Evolutionary conservation across 2,888 invertebrate genomes (phyloP).

Genomic region (Drosophila macrospina): DNA sequence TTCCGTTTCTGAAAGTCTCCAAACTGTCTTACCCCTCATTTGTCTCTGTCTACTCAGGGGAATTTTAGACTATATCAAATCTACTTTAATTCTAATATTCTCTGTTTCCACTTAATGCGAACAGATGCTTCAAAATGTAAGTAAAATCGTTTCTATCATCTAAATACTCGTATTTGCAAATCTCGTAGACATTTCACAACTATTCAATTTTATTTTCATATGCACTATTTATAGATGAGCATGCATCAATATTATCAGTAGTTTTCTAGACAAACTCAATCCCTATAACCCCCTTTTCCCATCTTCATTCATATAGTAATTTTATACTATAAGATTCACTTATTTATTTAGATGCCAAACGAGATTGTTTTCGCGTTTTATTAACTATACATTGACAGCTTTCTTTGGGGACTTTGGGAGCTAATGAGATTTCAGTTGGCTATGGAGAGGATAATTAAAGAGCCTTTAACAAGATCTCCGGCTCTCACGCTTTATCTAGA

Average conservation of each 20-base stretch:
- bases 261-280: slow-evolving; percentile 24
- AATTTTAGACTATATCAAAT: slow-evolving; percentile 14
- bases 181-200: slow-evolving; percentile 16
- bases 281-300: slow-evolving; percentile 3
- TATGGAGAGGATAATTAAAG: neutral
- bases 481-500: neutral
- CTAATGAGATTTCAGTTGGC: neutral
- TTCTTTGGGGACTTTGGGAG: neutral
- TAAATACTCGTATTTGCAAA: slow-evolving; percentile 23
- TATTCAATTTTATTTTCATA: slow-evolving; percentile 10
- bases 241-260: slow-evolving; percentile 42
- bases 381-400: slow-evolving; percentile 28
- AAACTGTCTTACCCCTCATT: slow-evolving; percentile 14
- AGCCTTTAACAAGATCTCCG: no score
- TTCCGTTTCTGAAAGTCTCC: slow-evolving; percentile 33
- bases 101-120: slow-evolving; percentile 78
- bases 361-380: slow-evolving; percentile 29
- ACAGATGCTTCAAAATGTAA: slow-evolving; percentile 85
- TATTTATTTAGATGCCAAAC: slow-evolving; percentile 26
- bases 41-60: neutral
- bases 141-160: slow-evolving; percentile 64
- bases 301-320: slow-evolving; percentile 1
- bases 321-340: slow-evolving; percentile 19
- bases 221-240: slow-evolving; percentile 30
- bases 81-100: slow-evolving; percentile 54